Base-by-base conservation (phyloP, 2,797 vertebrate species). In the Sebastes matsubarae region DNA sequence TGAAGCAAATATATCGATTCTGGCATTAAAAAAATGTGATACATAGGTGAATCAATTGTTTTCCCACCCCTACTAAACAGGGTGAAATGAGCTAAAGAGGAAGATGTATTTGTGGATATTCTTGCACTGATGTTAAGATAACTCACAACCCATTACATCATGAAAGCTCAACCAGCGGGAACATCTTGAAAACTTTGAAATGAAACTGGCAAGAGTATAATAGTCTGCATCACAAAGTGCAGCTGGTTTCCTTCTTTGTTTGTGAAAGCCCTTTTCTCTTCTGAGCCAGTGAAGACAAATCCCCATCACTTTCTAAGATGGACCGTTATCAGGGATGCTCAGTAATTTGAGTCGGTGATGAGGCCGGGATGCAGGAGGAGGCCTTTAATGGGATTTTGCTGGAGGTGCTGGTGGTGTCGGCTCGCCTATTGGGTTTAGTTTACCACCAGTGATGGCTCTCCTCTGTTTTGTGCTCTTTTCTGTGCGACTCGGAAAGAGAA, bases 291-390 rank as follows among this genome's bases (percentile, higher is more conserved):
- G 69, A 52, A 65, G 69, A 84, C 84, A 68, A 82, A 84, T 88
- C 58, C 42, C 8, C 83, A 78, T 90, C 74, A 73, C 79, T 79
- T 63, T 81, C 38, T 72, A 76, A 61, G 76, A 88, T 82, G 77
- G 70, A 82, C 70, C 10, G 38, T 82, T 89, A 87, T 87, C 83
- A 70, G 68, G 59, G 76, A 84, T 42, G 85, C 75, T 88, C 50
- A 38, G 91, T 93, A 88, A 90, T 91, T 79, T 89, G 85, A 93
- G 88, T 85, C 84, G 2, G 77, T 63, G 91, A 91, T 84, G 85
- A 92, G 79, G 80, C 83, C n/a, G 58, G 81, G 83, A 81, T 86
- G 81, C 85, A 75, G 83, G 60, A 60, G 66, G 77, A 77, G 72
- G 72, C 61, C 61, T 83, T 80, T 81, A 90, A 93, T 91, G 88